Evolutionary conservation across 2,888 invertebrate genomes (phyloP).

Genomic region (Cheilosia impressa): DNA sequence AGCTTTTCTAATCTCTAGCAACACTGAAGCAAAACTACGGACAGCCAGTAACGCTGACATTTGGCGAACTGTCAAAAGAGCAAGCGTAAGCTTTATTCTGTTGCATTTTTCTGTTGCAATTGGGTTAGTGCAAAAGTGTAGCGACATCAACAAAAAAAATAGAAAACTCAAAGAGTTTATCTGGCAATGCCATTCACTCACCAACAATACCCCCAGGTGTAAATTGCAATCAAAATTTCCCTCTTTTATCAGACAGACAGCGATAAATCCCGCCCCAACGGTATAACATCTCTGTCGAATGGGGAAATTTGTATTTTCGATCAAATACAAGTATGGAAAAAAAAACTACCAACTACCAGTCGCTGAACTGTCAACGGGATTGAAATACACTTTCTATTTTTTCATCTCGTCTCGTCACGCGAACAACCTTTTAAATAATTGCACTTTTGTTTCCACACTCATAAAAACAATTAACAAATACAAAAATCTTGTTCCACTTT

Average conservation of each 20-base stretch:
- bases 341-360: conserved; percentile 39
- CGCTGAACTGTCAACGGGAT: conserved; percentile 64
- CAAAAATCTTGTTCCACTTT: conserved; percentile 31
- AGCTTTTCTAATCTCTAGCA: too few species aligned
- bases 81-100: too few species aligned
- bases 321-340: conserved; percentile 20
- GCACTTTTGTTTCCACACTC: conserved; percentile 24
- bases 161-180: not conserved
- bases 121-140: too few species aligned
- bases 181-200: conserved; percentile 28
- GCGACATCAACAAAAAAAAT: too few species aligned
- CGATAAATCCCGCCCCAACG: not conserved
- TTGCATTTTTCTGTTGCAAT: too few species aligned
- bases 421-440: conserved; percentile 35
- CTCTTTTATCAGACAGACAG: conserved; percentile 9
- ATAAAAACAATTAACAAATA: not conserved
- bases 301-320: conserved; percentile 53
- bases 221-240: conserved; percentile 22
- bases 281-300: conserved; percentile 19
- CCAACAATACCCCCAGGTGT: conserved; percentile 38
- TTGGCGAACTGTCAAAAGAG: too few species aligned
- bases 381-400: conserved; percentile 54
- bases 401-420: conserved; percentile 43
- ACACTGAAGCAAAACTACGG: too few species aligned
- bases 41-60: too few species aligned